Base-by-base conservation (phyloP, 1,140 invertebrate genomes). In the Cyclina sinensis region DNA sequence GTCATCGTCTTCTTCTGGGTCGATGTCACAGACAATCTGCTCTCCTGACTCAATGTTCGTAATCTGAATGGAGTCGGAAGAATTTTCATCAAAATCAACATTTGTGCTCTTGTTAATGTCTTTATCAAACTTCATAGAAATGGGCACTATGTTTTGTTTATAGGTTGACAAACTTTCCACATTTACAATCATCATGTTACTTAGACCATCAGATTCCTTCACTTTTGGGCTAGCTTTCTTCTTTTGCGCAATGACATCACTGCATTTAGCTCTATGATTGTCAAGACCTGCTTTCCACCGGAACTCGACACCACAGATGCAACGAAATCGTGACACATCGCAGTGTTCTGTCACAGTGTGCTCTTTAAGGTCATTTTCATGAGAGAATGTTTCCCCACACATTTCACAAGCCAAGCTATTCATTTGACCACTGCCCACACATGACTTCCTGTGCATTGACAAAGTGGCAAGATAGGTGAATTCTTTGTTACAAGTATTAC, bases 21-120 rank as follows among this genome's bases (percentile, higher is more conserved):
- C 14, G 4, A 79, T 35, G 48, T 51, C 46, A 57, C 76, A 79
- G 7, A 57, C 59, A 68, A 46, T 70, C 39, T 37, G 59, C 27
- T 84, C 65, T n/a, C 65, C 65, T 1, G 65, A 84, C 39, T 84
- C 82, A 3, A 84, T 43, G 54, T 84, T 84, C 0, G 65, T 73
- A n/a, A 84, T 84, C 48, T 84, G 62, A 37, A 84, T 68, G 18
- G 82, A 70, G 54, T 73, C 82, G 2, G 62, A 48, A 3, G 82
- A 84, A 37, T 84, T 51, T 18, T 84, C 82, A 54, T 84, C 82
- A 35, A 84, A 73, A 57, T 84, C 82, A 51, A 84, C 65, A 54
- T 73, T 51, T 54, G 82, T 84, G 21, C 82, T 35, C 57, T 84
- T 84, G 32, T 78, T 78, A 0, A 78, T n/a, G 27, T 78, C 74